These are phyloP conservation scores for Caenorhabditis imperialis DNA, from an alignment of 2,888 invertebrate genomes.

Conservation along the genomic window DNA sequence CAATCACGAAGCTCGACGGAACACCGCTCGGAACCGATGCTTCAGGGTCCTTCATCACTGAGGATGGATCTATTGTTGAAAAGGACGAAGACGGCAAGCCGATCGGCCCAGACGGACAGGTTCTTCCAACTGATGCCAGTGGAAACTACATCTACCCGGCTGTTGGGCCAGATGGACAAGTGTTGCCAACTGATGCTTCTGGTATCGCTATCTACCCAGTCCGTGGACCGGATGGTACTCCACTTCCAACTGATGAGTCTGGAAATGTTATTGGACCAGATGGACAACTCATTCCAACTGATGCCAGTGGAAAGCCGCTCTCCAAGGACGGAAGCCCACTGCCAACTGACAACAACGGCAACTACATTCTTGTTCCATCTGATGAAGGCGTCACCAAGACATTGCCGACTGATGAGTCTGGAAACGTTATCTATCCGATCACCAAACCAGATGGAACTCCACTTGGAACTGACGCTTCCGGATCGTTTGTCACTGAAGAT, in stretches of 20 bases:
- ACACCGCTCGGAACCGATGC: conserved; percentile 46
- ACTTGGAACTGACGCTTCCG: conserved; percentile 35
- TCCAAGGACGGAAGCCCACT: conserved; percentile 29
- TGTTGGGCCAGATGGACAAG: conserved; percentile 50
- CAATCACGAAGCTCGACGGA: conserved; percentile 51
- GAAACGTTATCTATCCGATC: conserved; percentile 58
- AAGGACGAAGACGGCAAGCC: conserved; percentile 31
- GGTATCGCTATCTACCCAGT: conserved; percentile 52
- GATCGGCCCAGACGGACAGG: conserved; percentile 54
- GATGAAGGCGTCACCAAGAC: conserved; percentile 27
- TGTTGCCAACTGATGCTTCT: conserved; percentile 57
- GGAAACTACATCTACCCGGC: conserved; percentile 25
- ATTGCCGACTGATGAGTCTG: too few species aligned
- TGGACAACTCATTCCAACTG: conserved; percentile 59
- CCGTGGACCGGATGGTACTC: conserved; percentile 49
- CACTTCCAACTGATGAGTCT: conserved; percentile 55
- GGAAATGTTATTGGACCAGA: conserved; percentile 42
- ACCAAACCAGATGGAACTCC: conserved; percentile 45
- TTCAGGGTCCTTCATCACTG: conserved; percentile 48
- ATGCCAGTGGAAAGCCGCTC: conserved; percentile 54
- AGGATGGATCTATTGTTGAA: conserved; percentile 26
- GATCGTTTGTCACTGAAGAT: conserved; percentile 55
- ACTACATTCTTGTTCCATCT: conserved; percentile 27
- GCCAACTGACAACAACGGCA: conserved; percentile 41
- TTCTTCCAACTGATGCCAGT: conserved; percentile 32